phyloP scores from a whole-genome alignment of 23 tunicate genomes.

The Halocynthia aurantium region DNA sequence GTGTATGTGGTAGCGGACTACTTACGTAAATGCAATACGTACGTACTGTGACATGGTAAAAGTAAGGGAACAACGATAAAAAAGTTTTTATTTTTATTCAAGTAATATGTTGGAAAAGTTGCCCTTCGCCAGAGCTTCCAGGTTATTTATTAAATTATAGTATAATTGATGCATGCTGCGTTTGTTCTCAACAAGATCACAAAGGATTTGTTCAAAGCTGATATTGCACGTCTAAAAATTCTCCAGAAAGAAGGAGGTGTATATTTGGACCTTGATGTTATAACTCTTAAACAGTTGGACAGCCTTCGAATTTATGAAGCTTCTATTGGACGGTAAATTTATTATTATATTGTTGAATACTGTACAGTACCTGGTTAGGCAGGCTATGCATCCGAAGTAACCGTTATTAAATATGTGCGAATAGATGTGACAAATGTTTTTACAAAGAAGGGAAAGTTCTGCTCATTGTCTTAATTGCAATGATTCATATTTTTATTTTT shows the following conservation, averaged over 20 bases:
- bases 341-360: neutral
- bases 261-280: constrained; percentile 52
- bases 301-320: constrained; percentile 36
- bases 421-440: too few species aligned
- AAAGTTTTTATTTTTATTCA: too few species aligned
- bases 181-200: constrained; percentile 10
- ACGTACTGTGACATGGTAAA: too few species aligned
- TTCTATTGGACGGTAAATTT: constrained; percentile 41
- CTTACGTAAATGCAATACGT: too few species aligned
- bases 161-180: neutral
- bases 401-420: too few species aligned
- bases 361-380: neutral
- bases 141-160: neutral
- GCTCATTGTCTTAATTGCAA: too few species aligned
- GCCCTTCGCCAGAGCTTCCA: neutral
- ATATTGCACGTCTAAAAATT: constrained; percentile 41
- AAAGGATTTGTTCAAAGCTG: constrained; percentile 33
- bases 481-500: too few species aligned
- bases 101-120: too few species aligned
- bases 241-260: constrained; percentile 47
- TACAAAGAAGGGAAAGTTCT: too few species aligned
- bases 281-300: constrained; percentile 48
- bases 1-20: too few species aligned
- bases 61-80: too few species aligned
- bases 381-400: neutral